Conservation (phyloP, 1,140 invertebrate species). For the Melipona quadrifasciata region DNA sequence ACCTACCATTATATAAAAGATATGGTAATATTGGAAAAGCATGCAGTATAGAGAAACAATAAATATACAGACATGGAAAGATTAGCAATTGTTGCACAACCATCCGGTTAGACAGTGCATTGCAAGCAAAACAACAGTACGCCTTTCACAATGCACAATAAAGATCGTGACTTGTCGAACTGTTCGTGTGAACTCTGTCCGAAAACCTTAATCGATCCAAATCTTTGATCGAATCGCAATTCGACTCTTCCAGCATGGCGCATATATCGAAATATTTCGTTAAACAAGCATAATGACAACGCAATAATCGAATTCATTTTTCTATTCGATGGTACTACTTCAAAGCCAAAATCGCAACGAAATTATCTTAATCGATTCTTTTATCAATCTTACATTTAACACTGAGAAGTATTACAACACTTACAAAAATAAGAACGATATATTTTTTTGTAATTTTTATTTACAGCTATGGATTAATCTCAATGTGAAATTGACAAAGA, state of each 20-base stretch:
- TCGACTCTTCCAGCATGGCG: background rate
- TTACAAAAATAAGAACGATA: background rate
- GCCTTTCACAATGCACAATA: conserved; percentile 66
- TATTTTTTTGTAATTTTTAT: background rate
- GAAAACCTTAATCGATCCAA: conserved; percentile 50
- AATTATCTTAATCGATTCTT: background rate
- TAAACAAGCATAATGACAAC: background rate
- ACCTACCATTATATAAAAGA: too few species aligned
- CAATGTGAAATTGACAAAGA: background rate
- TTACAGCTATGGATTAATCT: conserved; percentile 11
- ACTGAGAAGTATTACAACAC: background rate
- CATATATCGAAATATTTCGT: background rate
- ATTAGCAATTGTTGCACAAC: conserved; percentile 65
- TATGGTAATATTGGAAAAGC: background rate
- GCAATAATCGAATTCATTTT: background rate
- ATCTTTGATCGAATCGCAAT: conserved; percentile 18
- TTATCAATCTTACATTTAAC: background rate
- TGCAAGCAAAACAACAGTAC: conserved; percentile 55
- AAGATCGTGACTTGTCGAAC: conserved; percentile 50
- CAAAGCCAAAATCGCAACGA: background rate
- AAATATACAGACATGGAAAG: conserved; percentile 38
- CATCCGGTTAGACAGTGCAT: conserved; percentile 51
- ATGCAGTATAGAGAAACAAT: conserved; percentile 21
- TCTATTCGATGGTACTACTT: background rate
- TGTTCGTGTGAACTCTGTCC: conserved; percentile 14